Conservation (phyloP, 2,113 vertebrate genomes). For the Scytalopus superciliaris region DNA sequence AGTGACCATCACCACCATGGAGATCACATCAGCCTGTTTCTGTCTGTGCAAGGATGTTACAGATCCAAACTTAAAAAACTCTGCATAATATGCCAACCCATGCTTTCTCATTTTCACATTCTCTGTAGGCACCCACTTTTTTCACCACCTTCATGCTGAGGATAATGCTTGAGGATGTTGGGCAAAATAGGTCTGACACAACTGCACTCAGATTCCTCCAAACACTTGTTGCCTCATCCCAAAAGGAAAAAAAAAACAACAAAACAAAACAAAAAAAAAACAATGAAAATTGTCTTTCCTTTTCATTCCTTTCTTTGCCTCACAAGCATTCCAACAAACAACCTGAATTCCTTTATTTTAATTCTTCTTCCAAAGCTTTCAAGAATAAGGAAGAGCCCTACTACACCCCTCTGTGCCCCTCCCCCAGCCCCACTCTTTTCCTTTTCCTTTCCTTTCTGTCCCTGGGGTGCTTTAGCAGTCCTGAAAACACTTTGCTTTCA, state of each 20-base stretch:
- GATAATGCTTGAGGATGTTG: not conserved
- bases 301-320: not conserved
- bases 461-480: accelerated
- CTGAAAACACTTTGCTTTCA: not conserved
- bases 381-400: accelerated
- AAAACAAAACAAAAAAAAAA: no score
- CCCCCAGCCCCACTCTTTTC: accelerated
- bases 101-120: not conserved
- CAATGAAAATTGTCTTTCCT: not conserved
- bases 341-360: not conserved
- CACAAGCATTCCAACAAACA: not conserved
- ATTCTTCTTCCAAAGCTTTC: not conserved
- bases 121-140: not conserved
- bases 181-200: not conserved
- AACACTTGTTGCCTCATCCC: not conserved
- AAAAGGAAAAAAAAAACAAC: not conserved
- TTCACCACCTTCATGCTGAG: not conserved
- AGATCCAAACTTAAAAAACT: not conserved
- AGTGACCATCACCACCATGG: not conserved
- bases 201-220: not conserved
- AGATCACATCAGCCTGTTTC: not conserved
- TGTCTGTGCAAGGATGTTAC: not conserved
- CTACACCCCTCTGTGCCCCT: no score
- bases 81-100: not conserved
- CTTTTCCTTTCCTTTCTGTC: not conserved